Percentiles rank a stretch among this genome's conserved stretches.
phyloP scores from a whole-genome alignment of 2,113 vertebrate species.

The Lagenorhynchus albirostris region DNA sequence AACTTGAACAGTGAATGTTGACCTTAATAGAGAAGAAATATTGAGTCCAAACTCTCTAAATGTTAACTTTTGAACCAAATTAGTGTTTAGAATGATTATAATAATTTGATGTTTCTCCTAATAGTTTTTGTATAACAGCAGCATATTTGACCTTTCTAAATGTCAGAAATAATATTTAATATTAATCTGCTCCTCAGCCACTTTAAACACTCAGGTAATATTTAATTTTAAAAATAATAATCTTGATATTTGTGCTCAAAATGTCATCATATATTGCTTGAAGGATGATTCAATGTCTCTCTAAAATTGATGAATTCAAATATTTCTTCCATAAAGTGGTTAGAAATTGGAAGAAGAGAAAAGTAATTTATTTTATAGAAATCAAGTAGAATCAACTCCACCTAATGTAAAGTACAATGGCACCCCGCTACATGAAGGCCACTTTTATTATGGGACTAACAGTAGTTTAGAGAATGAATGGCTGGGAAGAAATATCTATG shows the following conservation, averaged over 20 bases:
- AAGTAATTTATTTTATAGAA: constrained; percentile 43
- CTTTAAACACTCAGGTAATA: constrained; percentile 86
- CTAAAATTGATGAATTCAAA: constrained; percentile 75
- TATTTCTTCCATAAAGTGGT: constrained; percentile 49
- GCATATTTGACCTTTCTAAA: constrained; percentile 85
- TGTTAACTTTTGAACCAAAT: constrained; percentile 80
- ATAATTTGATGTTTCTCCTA: constrained; percentile 82
- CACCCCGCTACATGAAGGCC: background rate
- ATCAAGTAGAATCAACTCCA: background rate
- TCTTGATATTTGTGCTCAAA: constrained; percentile 87
- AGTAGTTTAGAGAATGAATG: background rate
- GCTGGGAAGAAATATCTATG: background rate
- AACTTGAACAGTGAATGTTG: constrained; percentile 72
- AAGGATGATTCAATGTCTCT: constrained; percentile 78
- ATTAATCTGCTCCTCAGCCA: constrained; percentile 83
- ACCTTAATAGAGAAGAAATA: constrained; percentile 72
- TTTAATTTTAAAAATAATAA: constrained; percentile 88
- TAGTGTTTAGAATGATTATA: constrained; percentile 78
- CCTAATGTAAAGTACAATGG: background rate
- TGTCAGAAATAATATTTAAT: constrained; percentile 87
- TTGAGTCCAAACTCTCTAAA: constrained; percentile 70
- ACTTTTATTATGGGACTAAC: background rate
- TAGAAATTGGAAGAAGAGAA: constrained; percentile 64
- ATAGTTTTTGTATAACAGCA: constrained; percentile 76
- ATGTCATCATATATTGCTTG: constrained; percentile 84